Conservation (phyloP, 1,140 invertebrate species). For the Diabrotica undecimpunctata region DNA sequence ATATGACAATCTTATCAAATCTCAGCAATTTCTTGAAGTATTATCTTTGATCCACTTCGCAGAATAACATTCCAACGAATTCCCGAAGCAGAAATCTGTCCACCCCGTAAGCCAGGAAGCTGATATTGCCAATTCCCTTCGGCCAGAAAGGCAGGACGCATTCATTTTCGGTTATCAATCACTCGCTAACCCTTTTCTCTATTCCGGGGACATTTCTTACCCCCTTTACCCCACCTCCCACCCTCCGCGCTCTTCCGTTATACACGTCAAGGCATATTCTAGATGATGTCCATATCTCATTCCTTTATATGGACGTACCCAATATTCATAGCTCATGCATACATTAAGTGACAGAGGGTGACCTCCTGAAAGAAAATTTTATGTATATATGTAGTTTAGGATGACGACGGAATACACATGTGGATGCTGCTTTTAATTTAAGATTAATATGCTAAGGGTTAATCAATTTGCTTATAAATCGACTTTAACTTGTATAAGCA, state of each 20-base stretch:
- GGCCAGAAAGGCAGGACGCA: slow-evolving; percentile 21
- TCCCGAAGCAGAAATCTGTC: neutral
- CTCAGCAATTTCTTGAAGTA: no score
- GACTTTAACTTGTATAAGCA: neutral
- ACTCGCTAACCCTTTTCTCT: slow-evolving; percentile 22
- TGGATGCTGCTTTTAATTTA: slow-evolving; percentile 17
- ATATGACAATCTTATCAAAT: no score
- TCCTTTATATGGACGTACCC: slow-evolving; percentile 23
- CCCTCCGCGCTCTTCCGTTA: slow-evolving; percentile 2
- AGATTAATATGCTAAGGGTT: slow-evolving; percentile 17
- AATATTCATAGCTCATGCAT: slow-evolving; percentile 24
- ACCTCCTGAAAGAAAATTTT: slow-evolving; percentile 20
- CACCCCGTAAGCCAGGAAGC: slow-evolving; percentile 14
- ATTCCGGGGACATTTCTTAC: slow-evolving; percentile 21
- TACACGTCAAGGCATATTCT: slow-evolving; percentile 22
- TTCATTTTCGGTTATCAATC: slow-evolving; percentile 25
- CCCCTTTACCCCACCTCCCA: slow-evolving; percentile 5
- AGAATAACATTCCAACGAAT: neutral
- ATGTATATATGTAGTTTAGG: slow-evolving; percentile 16
- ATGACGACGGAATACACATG: slow-evolving; percentile 12
- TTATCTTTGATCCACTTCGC: no score
- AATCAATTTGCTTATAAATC: slow-evolving; percentile 5
- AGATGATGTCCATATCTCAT: slow-evolving; percentile 25
- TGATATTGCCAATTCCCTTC: slow-evolving; percentile 23
- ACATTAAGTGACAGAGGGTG: slow-evolving; percentile 15